phyloP scores from a whole-genome alignment of 1,140 invertebrate species.

The Apocrypta bakeri region DNA sequence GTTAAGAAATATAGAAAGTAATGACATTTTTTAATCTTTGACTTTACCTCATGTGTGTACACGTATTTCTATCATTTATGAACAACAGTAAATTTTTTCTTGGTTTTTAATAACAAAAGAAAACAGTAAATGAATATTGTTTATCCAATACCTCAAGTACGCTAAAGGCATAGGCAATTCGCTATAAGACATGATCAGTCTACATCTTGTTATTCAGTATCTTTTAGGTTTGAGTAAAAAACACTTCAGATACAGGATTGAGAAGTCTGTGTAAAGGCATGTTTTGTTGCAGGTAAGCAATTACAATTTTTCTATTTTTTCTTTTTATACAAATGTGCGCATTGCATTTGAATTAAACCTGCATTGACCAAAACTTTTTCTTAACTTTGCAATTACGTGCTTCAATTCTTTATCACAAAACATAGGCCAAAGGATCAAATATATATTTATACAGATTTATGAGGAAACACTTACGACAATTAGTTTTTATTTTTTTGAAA shows the following conservation, averaged over 20 bases:
- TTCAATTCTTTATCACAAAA: conserved; percentile 30
- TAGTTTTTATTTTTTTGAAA: conserved; percentile 39
- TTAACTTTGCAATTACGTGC: conserved; percentile 28
- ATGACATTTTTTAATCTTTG: too few relatives aligned
- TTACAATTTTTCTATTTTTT: conserved; percentile 20
- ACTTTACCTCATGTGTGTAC: too few relatives aligned
- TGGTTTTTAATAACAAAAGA: neutral
- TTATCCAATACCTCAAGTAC: conserved; percentile 7
- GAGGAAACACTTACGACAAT: conserved; percentile 40
- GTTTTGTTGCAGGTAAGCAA: conserved; percentile 13
- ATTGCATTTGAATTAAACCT: conserved; percentile 25
- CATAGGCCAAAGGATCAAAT: conserved; percentile 47
- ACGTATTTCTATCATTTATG: neutral
- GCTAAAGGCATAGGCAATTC: neutral
- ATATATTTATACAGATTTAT: conserved; percentile 10
- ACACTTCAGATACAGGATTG: conserved; percentile 11
- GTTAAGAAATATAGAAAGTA: neutral
- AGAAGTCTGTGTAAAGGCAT: conserved; percentile 28
- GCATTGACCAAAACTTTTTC: conserved; percentile 13
- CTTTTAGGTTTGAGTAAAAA: conserved; percentile 15
- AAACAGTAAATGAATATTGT: neutral
- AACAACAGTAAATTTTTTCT: conserved; percentile 3
- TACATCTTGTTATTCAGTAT: neutral
- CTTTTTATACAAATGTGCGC: conserved; percentile 36
- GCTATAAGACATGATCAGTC: neutral